Conservation (phyloP, 2,797 vertebrate species). For the Craterocephalus amniculus region DNA sequence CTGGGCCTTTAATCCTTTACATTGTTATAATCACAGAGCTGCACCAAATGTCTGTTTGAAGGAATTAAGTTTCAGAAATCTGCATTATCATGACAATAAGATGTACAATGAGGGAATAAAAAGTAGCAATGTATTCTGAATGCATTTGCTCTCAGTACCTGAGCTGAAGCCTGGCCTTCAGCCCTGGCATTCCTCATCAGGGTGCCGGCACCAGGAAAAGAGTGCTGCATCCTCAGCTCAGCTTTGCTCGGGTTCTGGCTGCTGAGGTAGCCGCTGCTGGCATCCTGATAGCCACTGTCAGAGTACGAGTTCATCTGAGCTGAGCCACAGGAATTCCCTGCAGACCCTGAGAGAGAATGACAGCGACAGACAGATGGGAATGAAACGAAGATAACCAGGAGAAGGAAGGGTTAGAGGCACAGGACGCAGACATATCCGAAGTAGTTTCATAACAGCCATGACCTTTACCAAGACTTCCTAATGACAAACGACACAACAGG, state of each 20-base stretch:
- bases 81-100: background rate
- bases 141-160: conserved; percentile 81
- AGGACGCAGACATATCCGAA: conserved; percentile 28
- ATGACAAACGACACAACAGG: conserved; percentile 49
- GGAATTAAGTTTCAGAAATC: conserved; percentile 1
- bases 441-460: conserved; percentile 57
- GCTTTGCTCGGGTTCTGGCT: conserved; percentile 88
- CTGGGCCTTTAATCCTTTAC: conserved; percentile 33
- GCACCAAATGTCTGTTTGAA: background rate
- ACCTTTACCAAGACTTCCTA: conserved; percentile 64
- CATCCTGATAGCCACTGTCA: conserved; percentile 98
- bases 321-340: conserved; percentile 94
- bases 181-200: conserved; percentile 88
- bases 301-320: conserved; percentile 99
- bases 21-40: background rate
- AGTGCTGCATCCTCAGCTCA: conserved; percentile 89
- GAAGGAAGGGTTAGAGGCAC: conserved; percentile 8
- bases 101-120: background rate
- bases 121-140: conserved; percentile 6
- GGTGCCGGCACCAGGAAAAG: conserved; percentile 84
- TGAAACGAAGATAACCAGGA: conserved; percentile 19
- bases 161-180: conserved; percentile 91
- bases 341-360: conserved; percentile 83
- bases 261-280: conserved; percentile 90
- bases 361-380: conserved; percentile 11